Base-by-base conservation (phyloP, 2,113 vertebrate genomes). In the Thalassoma bifasciatum region DNA sequence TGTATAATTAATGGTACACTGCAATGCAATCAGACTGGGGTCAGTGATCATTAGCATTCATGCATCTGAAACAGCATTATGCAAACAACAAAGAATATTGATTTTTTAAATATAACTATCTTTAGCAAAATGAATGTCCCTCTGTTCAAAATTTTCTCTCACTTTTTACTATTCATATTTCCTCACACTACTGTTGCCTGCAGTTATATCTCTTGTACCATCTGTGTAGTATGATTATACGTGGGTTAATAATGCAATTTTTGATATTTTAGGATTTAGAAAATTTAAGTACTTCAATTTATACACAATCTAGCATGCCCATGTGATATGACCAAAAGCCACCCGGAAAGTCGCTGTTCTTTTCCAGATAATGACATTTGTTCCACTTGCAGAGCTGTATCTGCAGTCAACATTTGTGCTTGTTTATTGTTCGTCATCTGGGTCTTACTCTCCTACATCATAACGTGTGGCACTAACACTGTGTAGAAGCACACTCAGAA, bases 341-440 rank as follows among this genome's bases (percentile, higher is more conserved):
- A 46, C 40, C 37, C 63, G 46, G 2, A 67, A 69, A 66, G 52
- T 65, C 54, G 57, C 30, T 21, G 11, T 50, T 0, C 0, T 79
- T 67, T 70, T 62, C 37, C 54, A 73, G 6, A 60, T 34, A 70
- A 72, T 65, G 26, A 53, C 13, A 52, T 30, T 56, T 23, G 57
- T 53, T 79, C 60, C 40, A 40, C 64, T 62, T 50, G 19, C 47
- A 50, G 62, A 70, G 60, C 77, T 61, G 65, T 68, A 56, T 40
- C 22, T 46, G 56, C 3, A 8, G 13, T 42, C 61, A 75, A 53
- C 34, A 60, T 79, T 81, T 79, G 19, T 50, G 59, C 37, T 70
- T 75, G 37, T 65, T 76, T 63, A 51, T 66, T 74, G 19, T 75
- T 81, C 72, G 66, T 81, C 71, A 66, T 72, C 71, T 75, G 71